These are phyloP conservation scores for Deladenus siricidicola DNA, from an alignment of 2,888 invertebrate genomes.

Conservation along the genomic window DNA sequence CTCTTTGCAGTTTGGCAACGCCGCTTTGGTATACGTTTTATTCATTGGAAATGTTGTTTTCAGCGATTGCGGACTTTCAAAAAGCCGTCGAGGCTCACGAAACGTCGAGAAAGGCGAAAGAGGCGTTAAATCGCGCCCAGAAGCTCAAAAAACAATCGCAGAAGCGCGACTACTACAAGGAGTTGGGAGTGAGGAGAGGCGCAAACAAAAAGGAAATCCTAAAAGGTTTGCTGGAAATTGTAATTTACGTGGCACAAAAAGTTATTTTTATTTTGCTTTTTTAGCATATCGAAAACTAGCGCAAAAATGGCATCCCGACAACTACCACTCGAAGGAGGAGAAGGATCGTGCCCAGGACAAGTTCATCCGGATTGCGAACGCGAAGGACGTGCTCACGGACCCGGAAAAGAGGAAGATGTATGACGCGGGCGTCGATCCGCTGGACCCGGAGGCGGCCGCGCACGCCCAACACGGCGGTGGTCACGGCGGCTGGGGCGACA, in stretches of 20 bases:
- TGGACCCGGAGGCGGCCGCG: slow-evolving; percentile 76
- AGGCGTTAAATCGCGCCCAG: slow-evolving; percentile 78
- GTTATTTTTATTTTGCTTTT: not conserved
- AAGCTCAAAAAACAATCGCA: slow-evolving; percentile 84
- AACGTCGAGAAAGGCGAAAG: slow-evolving; percentile 71
- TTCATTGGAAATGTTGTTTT: slow-evolving; percentile 28
- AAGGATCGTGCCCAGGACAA: slow-evolving; percentile 91
- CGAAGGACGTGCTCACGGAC: slow-evolving; percentile 80
- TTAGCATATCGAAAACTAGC: slow-evolving; percentile 86
- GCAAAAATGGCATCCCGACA: slow-evolving; percentile 98
- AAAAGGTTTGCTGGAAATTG: slow-evolving; percentile 1
- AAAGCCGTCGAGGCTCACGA: slow-evolving; percentile 76
- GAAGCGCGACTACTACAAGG: slow-evolving; percentile 92
- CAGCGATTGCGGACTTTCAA: slow-evolving; percentile 78
- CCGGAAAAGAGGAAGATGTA: slow-evolving; percentile 85
- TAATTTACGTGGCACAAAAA: not conserved
- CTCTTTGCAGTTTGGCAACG: too few relatives aligned
- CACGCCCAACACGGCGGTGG: slow-evolving; percentile 27
- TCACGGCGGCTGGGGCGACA: slow-evolving; percentile 18
- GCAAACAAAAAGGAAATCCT: slow-evolving; percentile 85
- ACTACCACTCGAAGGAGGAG: slow-evolving; percentile 70
- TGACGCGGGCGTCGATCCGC: slow-evolving; percentile 88
- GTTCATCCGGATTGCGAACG: slow-evolving; percentile 96
- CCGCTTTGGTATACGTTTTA: not conserved
- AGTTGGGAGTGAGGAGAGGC: slow-evolving; percentile 77